Percentiles rank a stretch among this genome's conserved stretches.
phyloP scores from a whole-genome alignment of 92 coral and sea anemone species.

The Galaxea fascicularis region DNA sequence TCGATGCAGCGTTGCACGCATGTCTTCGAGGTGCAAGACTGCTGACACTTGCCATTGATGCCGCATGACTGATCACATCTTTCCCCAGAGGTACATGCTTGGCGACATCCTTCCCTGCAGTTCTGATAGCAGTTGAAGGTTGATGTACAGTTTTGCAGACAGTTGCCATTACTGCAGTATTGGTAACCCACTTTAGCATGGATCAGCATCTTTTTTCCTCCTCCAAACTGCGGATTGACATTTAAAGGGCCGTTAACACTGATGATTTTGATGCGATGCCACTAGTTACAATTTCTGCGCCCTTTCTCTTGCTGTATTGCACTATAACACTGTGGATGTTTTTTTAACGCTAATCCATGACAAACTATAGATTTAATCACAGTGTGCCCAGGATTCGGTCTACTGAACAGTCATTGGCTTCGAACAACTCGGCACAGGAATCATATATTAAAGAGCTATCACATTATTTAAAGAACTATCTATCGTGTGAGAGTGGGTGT shows the following conservation, averaged over 20 bases:
- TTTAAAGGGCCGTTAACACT: not conserved
- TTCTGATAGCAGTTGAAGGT: conserved; percentile 33
- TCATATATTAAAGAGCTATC: too few species aligned
- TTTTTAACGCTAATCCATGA: too few species aligned
- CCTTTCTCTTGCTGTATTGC: too few species aligned
- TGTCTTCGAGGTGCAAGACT: conserved; percentile 11
- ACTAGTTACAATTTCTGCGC: not conserved
- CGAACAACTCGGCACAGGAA: too few species aligned
- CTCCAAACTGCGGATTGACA: conserved; percentile 11
- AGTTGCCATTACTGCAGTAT: conserved; percentile 22
- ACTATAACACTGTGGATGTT: too few species aligned
- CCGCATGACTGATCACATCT: conserved; percentile 38
- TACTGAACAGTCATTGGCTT: too few species aligned
- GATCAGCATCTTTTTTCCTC: conserved; percentile 37
- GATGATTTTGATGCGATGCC: not conserved
- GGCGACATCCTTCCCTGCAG: conserved; percentile 38
- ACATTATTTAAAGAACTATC: too few species aligned
- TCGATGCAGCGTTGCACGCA: conserved; percentile 30
- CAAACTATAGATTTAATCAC: too few species aligned
- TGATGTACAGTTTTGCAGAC: conserved; percentile 39
- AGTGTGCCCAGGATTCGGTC: too few species aligned
- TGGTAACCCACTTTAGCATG: conserved; percentile 39
- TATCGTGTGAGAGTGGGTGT: too few species aligned
- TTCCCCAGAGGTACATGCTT: conserved; percentile 20
- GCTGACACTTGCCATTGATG: conserved; percentile 30